phyloP scores from a whole-genome alignment of 2,113 vertebrate species.

The Malurus melanocephalus region DNA sequence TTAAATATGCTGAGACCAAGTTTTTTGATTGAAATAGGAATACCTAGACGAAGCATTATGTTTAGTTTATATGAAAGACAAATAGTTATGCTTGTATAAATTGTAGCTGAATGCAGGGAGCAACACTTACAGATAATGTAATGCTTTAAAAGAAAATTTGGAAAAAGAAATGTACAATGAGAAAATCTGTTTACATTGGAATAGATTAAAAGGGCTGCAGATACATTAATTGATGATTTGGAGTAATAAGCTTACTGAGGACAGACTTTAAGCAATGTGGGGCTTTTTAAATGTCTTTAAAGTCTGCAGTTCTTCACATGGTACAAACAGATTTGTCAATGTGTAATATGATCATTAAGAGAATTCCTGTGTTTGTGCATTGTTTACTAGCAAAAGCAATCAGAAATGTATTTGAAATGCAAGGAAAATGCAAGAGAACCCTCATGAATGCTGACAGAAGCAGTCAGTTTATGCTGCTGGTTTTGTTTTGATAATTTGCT shows the following conservation, averaged over 20 bases:
- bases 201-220: background rate
- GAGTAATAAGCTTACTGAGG: background rate
- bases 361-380: background rate
- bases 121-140: background rate
- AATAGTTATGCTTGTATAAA: background rate
- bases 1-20: background rate
- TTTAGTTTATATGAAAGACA: background rate
- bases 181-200: background rate
- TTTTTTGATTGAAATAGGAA: background rate
- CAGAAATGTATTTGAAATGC: background rate
- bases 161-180: background rate
- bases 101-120: background rate
- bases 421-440: background rate
- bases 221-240: background rate
- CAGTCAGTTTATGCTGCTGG: background rate
- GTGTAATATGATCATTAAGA: background rate
- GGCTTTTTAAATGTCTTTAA: background rate
- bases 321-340: background rate
- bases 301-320: background rate
- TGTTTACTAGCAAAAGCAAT: background rate
- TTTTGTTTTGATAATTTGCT: background rate
- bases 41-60: background rate
- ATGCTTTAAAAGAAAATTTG: background rate
- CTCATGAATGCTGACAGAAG: background rate
- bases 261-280: background rate